These are phyloP conservation scores for Acropora yongei DNA, from an alignment of 64 coral and sea anemone species.

Conservation along the genomic window DNA sequence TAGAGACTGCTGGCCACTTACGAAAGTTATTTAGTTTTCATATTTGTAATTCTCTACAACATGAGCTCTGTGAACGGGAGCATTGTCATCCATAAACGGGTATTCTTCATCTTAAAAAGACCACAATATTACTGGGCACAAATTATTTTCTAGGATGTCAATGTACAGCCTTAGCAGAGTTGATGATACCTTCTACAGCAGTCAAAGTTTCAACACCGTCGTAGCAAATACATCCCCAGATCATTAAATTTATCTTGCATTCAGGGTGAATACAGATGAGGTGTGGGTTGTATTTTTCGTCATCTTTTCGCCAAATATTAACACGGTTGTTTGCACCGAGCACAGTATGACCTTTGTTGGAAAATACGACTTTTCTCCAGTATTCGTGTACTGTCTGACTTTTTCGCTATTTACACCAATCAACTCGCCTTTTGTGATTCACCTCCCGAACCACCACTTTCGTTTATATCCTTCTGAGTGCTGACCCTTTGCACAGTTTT, in stretches of 20 bases:
- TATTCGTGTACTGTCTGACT: background rate
- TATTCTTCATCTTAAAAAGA: background rate
- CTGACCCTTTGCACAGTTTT: background rate
- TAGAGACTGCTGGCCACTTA: no score
- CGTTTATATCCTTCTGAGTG: background rate
- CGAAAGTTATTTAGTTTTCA: no score
- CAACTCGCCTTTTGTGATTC: background rate
- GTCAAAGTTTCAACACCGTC: background rate
- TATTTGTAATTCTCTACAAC: no score
- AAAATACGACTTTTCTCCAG: background rate
- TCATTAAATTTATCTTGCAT: background rate
- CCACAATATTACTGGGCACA: background rate
- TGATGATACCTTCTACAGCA: background rate
- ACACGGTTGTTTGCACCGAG: constrained; percentile 1
- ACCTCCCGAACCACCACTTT: background rate
- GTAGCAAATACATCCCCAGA: background rate
- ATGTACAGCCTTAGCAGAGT: background rate
- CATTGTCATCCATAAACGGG: background rate
- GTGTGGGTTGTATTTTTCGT: constrained; percentile 2
- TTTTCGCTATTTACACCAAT: background rate
- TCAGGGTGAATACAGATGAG: background rate
- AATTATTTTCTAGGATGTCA: background rate
- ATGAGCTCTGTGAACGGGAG: background rate
- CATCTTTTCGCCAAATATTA: background rate
- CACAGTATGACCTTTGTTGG: background rate